These are phyloP conservation scores for Agonopterix subpropinquella DNA, from an alignment of 2,888 invertebrate species.

Conservation along the genomic window DNA sequence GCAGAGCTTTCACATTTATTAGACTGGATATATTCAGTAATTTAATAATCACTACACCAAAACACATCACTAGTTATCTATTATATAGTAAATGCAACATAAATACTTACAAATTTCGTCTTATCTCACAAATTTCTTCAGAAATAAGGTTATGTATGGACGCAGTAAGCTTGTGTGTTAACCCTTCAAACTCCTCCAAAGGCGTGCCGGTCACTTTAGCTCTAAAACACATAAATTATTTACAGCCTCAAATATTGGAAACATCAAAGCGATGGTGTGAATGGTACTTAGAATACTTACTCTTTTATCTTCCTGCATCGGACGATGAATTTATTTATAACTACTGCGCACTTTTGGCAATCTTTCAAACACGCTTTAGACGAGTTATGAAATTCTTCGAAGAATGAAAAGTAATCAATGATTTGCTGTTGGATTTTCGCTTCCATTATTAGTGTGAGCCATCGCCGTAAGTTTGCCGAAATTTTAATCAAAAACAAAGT, in stretches of 20 bases:
- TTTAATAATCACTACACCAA: no score
- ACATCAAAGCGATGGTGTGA: slow-evolving; percentile 11
- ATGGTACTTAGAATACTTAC: slow-evolving; percentile 41
- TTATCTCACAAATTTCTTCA: slow-evolving; percentile 55
- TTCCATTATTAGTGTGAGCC: slow-evolving; percentile 49
- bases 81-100: neutral
- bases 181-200: slow-evolving; percentile 53
- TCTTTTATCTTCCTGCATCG: slow-evolving; percentile 65
- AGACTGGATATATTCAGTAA: no score
- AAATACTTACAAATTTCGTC: slow-evolving; percentile 50
- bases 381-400: slow-evolving; percentile 63
- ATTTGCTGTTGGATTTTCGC: slow-evolving; percentile 68
- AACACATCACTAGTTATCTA: neutral
- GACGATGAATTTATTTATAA: slow-evolving; percentile 70
- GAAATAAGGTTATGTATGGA: slow-evolving; percentile 56
- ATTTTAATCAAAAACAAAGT: neutral
- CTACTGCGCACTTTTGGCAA: slow-evolving; percentile 63
- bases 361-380: slow-evolving; percentile 67
- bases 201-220: slow-evolving; percentile 55
- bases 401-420: slow-evolving; percentile 67
- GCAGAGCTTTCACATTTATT: no score
- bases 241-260: slow-evolving; percentile 12
- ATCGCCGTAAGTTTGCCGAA: no score
- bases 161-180: slow-evolving; percentile 55
- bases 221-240: slow-evolving; percentile 35